Base-by-base conservation (phyloP, 2,113 vertebrate genomes). In the Pseudopipra pipra region DNA sequence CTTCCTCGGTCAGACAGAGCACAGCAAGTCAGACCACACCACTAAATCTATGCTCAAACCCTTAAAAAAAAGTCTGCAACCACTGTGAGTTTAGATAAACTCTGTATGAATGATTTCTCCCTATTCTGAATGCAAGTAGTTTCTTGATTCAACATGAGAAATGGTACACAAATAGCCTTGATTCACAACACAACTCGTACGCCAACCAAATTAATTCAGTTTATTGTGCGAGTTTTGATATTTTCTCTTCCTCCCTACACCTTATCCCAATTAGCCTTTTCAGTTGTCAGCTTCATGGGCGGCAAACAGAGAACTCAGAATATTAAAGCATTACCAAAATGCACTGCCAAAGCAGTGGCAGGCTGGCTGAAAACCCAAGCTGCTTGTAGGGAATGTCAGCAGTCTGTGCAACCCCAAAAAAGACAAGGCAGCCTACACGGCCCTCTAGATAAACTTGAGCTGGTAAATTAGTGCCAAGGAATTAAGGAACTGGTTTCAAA, bases 211-310 rank as follows among this genome's bases (percentile, higher is more conserved):
- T 63, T 61, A 16, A 70, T 72, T 85, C 75, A 19, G 62, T 67
- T 84, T 55, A 58, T 70, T 88, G 59, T 51, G 66, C 23, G 8
- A 83, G 63, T 62, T 73, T 39, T 58, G 68, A 27, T 79, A n/a
- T 41, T 46, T 81, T 78, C 73, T 24, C 23, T 88, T 90, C 65
- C 43, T 88, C 75, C 62, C 47, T 59, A 39, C 61, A 74, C 73
- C 65, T 76, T 63, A 88, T 30, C 80, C 84, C 73, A 90, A 95
- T 84, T 78, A 94, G 87, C 80, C 86, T 90, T 90, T 91, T 87
- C 86, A 78, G 35, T 23, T 95, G 80, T 81, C 93, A 93, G 63
- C 1, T 6, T 77, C 66, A 79, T 6, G 31, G 55, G 47, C 37
- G 56, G 52, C 83, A 87, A 84, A 92, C 1, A 14, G 51, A 84